Conservation (phyloP, 2,888 invertebrate species). For the Mesochorus sp. region DNA sequence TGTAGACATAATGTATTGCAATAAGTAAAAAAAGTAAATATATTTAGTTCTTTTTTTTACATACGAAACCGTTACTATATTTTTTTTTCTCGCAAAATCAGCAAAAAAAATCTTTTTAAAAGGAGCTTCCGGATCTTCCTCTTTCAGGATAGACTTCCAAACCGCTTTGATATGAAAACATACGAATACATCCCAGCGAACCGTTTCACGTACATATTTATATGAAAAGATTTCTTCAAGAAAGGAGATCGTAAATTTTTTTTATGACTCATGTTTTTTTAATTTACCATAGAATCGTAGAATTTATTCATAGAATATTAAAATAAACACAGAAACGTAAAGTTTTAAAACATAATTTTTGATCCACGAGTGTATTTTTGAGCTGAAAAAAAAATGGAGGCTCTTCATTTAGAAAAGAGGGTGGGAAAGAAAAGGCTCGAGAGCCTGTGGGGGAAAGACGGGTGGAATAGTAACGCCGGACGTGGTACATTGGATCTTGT, state of each 20-base stretch:
- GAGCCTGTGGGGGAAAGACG: neutral
- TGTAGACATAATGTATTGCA: conserved; percentile 5
- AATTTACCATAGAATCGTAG: too few species aligned
- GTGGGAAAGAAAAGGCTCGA: neutral
- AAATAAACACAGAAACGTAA: neutral
- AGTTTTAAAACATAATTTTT: neutral
- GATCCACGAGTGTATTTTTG: neutral
- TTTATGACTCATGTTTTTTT: conserved; percentile 24
- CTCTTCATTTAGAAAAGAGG: neutral
- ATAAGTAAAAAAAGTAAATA: conserved; percentile 1
- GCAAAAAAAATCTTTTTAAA: conserved; percentile 40
- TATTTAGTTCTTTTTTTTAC: neutral
- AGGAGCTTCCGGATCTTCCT: conserved; percentile 31
- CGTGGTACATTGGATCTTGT: conserved; percentile 31
- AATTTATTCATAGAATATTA: too few species aligned
- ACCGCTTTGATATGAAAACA: neutral
- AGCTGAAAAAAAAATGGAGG: neutral
- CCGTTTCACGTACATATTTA: neutral
- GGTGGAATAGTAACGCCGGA: neutral
- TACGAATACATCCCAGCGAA: neutral
- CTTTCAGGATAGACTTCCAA: conserved; percentile 6
- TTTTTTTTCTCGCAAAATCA: conserved; percentile 49
- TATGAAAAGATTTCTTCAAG: conserved; percentile 5
- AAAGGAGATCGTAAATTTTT: conserved; percentile 12
- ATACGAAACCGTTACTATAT: conserved; percentile 27